Evolutionary conservation across 2,888 invertebrate species (phyloP).

Genomic region (Pollenia angustigena): DNA sequence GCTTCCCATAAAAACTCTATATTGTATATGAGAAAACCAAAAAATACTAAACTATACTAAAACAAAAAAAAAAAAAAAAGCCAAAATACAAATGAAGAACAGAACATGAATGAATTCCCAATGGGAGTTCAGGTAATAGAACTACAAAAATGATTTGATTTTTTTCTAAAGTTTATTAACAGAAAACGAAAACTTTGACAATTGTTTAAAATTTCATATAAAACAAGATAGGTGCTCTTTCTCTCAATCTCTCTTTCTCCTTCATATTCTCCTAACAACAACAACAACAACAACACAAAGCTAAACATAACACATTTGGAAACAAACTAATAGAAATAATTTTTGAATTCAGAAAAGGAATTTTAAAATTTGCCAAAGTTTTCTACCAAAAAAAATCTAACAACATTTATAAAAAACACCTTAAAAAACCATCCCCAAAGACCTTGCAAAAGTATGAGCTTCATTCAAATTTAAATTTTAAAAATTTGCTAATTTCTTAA

Average conservation of each 20-base stretch:
- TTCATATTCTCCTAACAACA: too few species aligned
- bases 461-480: conserved; percentile 29
- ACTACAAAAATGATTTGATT: conserved; percentile 80
- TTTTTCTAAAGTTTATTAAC: conserved; percentile 81
- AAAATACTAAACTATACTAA: conserved; percentile 53
- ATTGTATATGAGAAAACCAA: conserved; percentile 43
- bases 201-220: conserved; percentile 78
- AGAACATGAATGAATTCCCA: conserved; percentile 42
- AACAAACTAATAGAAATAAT: neutral
- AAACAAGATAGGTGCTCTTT: neutral
- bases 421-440: conserved; percentile 45
- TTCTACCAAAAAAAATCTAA: conserved; percentile 55
- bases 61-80: conserved; percentile 45
- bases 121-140: conserved; percentile 45
- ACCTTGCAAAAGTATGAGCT: conserved; percentile 60
- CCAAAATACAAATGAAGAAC: neutral
- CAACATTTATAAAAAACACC: conserved; percentile 15
- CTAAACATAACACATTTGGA: neutral
- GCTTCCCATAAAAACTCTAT: conserved; percentile 61
- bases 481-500: conserved; percentile 54
- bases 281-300: neutral
- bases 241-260: neutral
- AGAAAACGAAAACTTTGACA: conserved; percentile 79
- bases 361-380: conserved; percentile 81
- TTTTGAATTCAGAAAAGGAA: conserved; percentile 38